Base-by-base conservation (phyloP, 1,140 invertebrate species). In the Manduca sexta region DNA sequence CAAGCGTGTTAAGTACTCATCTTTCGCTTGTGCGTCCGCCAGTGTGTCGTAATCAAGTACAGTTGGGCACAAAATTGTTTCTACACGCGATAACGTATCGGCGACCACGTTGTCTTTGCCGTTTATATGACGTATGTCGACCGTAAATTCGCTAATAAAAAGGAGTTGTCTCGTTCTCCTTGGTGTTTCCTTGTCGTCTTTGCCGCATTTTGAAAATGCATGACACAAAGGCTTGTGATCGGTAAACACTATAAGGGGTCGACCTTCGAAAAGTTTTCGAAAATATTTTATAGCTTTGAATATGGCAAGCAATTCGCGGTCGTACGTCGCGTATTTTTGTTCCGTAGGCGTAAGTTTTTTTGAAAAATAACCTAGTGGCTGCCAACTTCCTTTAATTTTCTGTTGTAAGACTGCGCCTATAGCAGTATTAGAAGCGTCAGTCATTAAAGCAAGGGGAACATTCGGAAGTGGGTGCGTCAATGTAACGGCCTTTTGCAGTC, bases 121-220 rank as follows among this genome's bases (percentile, higher is more conserved):
- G 17, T 14, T 48, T 11, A 64, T 47, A 42, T 59, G 47, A 33
- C 29, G 29, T 26, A 60, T 60, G 39, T n/a, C n/a, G n/a, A n/a
- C n/a, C n/a, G n/a, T n/a, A n/a, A n/a, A n/a, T n/a, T n/a, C n/a
- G n/a, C n/a, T 60, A 11, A 64, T 56, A 41, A 45, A 56, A 30
- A 42, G 6, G 10, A 63, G 16, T 13, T 67, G 56, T 45, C 60
- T 11, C 0, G 37, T 51, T 3, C 49, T 51, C 43, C 52, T 49
- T 12, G 62, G 54, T 13, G 33, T 44, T 35, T 65, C 62, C 31
- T 54, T 64, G 39, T 39, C 38, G 17, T 44, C 45, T 31, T 31
- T 51, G 21, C 11, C 12, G n/a, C 17, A 21, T 52, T 64, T 64
- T n/a, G 29, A 35, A 48, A 83, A 82, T 0, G 76, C 73, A 10